phyloP scores from a whole-genome alignment of 1,140 invertebrate species.

The Brachionus asplanchnoidis region DNA sequence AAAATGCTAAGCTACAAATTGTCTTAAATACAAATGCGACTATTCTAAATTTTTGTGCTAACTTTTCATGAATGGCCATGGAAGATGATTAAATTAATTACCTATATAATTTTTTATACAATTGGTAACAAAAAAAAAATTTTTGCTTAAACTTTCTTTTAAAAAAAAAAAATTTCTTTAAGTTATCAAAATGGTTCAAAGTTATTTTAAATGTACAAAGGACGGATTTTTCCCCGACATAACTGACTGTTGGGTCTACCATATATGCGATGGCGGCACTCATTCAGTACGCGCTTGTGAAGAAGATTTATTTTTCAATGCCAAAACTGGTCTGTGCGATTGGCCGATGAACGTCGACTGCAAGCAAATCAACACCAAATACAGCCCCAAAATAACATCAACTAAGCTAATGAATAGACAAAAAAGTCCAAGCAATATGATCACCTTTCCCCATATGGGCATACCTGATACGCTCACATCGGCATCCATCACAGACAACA shows the following conservation, averaged over 20 bases:
- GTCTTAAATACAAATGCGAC: neutral
- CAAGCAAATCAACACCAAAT: neutral
- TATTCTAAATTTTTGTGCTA: neutral
- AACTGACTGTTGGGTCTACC: constrained; percentile 37
- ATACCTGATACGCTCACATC: neutral
- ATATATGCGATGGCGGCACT: constrained; percentile 32
- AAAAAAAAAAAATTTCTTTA: neutral
- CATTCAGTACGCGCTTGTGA: constrained; percentile 38
- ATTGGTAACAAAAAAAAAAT: neutral
- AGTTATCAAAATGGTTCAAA: constrained; percentile 33
- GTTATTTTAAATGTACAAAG: constrained; percentile 41
- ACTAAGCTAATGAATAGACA: neutral
- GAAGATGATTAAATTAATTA: constrained; percentile 26
- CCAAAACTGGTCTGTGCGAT: constrained; percentile 26
- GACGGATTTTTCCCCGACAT: constrained; percentile 41
- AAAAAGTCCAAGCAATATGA: neutral
- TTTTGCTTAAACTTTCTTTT: neutral
- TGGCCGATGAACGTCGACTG: constrained; percentile 41
- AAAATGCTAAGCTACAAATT: neutral
- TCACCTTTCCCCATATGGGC: neutral
- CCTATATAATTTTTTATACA: neutral
- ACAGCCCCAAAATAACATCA: neutral
- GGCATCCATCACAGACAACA: neutral
- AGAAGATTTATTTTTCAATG: constrained; percentile 32
- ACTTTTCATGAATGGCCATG: constrained; percentile 2